phyloP scores from a whole-genome alignment of 2,113 vertebrate species.

The Merops nubicus region DNA sequence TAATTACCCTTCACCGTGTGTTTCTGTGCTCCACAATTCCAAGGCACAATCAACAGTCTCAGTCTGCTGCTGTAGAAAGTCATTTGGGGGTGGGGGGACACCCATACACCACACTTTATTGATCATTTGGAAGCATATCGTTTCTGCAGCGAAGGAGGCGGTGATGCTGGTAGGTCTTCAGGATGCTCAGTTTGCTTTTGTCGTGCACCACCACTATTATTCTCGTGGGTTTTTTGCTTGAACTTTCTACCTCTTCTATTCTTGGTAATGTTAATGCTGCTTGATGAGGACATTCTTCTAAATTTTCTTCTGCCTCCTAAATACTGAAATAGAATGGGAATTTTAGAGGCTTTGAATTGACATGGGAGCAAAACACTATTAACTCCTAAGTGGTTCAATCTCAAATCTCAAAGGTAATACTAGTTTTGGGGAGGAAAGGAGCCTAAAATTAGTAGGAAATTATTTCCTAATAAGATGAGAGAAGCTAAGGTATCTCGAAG shows the following conservation, averaged over 20 bases:
- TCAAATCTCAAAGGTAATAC: not conserved
- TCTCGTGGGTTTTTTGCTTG: not conserved
- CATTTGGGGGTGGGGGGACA: rapidly evolving
- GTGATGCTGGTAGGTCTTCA: not conserved
- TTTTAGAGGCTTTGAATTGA: not conserved
- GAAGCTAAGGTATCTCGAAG: not conserved
- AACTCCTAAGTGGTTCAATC: not conserved
- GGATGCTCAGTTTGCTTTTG: not conserved
- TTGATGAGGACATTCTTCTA: not conserved
- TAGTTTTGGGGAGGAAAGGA: not conserved
- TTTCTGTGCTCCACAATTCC: not conserved
- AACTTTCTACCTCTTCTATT: not conserved
- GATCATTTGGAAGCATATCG: not conserved
- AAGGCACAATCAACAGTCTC: not conserved
- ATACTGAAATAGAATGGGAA: not conserved
- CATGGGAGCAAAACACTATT: not conserved
- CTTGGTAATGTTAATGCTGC: not conserved
- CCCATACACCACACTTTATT: not conserved
- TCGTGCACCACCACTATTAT: not conserved
- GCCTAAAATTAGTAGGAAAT: not conserved
- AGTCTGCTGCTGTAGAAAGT: not conserved
- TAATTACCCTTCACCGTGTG: not conserved
- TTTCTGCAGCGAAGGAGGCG: not conserved
- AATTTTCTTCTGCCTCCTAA: not conserved
- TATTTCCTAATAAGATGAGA: not conserved